Percentiles rank a stretch among this genome's conserved stretches.
These are phyloP conservation scores for Epinotia nisella DNA, from an alignment of 2,888 invertebrate species.

Conservation along the genomic window DNA sequence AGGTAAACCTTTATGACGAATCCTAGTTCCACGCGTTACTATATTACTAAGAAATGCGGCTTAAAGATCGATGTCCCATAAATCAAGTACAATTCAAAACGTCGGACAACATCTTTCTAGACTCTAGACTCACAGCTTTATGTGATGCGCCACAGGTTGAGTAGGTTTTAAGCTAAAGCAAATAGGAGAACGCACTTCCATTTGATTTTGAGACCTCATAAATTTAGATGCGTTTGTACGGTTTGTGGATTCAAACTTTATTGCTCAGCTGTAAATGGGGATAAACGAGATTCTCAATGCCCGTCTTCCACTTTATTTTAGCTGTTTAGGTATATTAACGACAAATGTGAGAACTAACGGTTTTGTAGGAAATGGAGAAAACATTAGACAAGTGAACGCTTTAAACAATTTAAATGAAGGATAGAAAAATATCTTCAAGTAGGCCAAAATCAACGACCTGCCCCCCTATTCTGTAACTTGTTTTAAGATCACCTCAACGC, in stretches of 20 bases:
- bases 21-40: neutral
- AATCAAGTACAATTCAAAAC: constrained; percentile 7
- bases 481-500: too few relatives aligned
- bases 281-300: neutral
- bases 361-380: too few relatives aligned
- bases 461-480: too few relatives aligned
- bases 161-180: neutral
- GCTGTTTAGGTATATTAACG: neutral
- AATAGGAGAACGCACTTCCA: neutral
- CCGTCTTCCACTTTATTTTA: neutral
- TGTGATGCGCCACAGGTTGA: neutral
- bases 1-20: neutral
- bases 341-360: neutral
- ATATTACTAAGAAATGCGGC: neutral
- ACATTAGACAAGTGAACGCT: too few relatives aligned
- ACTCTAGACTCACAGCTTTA: neutral
- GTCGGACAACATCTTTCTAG: neutral
- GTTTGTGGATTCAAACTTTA: neutral
- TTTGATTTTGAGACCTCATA: constrained; percentile 1
- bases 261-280: neutral
- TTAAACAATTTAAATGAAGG: too few relatives aligned
- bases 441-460: too few relatives aligned
- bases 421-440: too few relatives aligned
- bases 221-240: constrained; percentile 1
- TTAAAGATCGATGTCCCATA: neutral